Percentiles rank a stretch among this genome's conserved stretches.
phyloP scores from a whole-genome alignment of 2,888 invertebrate species.

The Elmis aenea region DNA sequence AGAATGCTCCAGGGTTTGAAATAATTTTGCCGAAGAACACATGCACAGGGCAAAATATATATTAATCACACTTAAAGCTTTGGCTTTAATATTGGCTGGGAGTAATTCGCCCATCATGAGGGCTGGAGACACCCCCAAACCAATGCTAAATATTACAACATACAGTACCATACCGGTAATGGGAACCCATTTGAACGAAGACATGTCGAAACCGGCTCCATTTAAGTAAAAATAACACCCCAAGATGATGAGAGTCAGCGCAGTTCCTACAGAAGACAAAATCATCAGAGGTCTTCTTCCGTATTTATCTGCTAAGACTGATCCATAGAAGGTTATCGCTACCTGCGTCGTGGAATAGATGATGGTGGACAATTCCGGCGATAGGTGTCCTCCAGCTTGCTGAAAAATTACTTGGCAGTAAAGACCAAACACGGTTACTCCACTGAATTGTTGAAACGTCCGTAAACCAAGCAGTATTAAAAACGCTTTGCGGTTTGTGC shows the following conservation, averaged over 20 bases:
- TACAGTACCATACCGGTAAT: constrained; percentile 27
- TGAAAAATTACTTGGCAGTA: constrained; percentile 38
- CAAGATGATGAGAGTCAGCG: constrained; percentile 20
- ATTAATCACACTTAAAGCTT: constrained; percentile 31
- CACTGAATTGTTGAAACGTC: constrained; percentile 33
- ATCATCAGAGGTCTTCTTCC: constrained; percentile 47
- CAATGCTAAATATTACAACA: constrained; percentile 25
- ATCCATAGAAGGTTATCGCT: constrained; percentile 31
- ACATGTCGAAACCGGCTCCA: constrained; percentile 23
- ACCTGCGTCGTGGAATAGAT: constrained; percentile 46
- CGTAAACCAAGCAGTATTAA: constrained; percentile 53
- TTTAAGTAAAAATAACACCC: constrained; percentile 28
- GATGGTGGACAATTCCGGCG: constrained; percentile 41
- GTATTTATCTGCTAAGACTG: constrained; percentile 36
- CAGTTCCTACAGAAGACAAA: constrained; percentile 46
- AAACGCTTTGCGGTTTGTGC: constrained; percentile 57
- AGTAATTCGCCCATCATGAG: constrained; percentile 31
- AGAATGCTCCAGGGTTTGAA: constrained; percentile 32
- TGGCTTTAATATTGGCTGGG: constrained; percentile 35
- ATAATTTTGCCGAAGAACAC: constrained; percentile 33
- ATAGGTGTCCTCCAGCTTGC: constrained; percentile 33
- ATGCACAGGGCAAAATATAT: constrained; percentile 32
- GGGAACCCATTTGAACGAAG: constrained; percentile 27
- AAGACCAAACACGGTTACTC: constrained; percentile 30
- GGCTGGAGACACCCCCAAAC: constrained; percentile 28